Conservation (phyloP, 2,888 invertebrate species). For the Romanomermis culicivorax region DNA sequence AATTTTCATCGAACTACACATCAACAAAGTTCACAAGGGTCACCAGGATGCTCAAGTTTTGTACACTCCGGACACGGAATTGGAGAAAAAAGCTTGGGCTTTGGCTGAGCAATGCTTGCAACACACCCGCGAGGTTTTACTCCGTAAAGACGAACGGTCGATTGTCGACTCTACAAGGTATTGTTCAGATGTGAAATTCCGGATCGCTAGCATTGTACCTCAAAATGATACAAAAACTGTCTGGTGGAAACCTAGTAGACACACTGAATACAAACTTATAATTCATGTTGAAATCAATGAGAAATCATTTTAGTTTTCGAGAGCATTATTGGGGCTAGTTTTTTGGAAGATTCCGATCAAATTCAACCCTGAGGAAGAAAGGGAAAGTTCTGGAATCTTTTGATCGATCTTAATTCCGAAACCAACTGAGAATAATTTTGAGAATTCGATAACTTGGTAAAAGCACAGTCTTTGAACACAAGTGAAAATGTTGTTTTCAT, state of each 20-base stretch:
- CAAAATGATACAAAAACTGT: neutral
- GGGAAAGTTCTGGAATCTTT: too few relatives aligned
- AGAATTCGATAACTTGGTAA: too few relatives aligned
- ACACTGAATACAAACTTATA: too few relatives aligned
- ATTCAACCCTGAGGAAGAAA: too few relatives aligned
- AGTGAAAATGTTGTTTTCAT: too few relatives aligned
- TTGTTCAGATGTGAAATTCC: neutral
- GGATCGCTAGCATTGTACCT: neutral
- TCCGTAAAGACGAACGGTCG: neutral
- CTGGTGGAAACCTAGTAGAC: neutral
- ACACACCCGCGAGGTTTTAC: slow-evolving; percentile 13
- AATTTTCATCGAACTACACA: slow-evolving; percentile 14
- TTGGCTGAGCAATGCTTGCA: slow-evolving; percentile 15
- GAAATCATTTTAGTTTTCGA: too few relatives aligned
- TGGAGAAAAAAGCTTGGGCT: slow-evolving; percentile 13
- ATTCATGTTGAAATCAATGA: too few relatives aligned
- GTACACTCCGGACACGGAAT: slow-evolving; percentile 13
- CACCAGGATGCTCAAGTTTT: slow-evolving; percentile 5
- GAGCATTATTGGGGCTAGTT: too few relatives aligned
- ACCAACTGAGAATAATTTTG: too few relatives aligned
- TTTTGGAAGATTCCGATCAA: too few relatives aligned
- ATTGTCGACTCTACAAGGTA: neutral
- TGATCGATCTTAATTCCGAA: too few relatives aligned
- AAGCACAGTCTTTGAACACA: too few relatives aligned
- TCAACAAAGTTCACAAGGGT: slow-evolving; percentile 11